A percentile compares a stretch with the other conserved stretches of the same genome.
Conservation (phyloP, 2,113 vertebrate genomes). For the Lophochroa leadbeateri region DNA sequence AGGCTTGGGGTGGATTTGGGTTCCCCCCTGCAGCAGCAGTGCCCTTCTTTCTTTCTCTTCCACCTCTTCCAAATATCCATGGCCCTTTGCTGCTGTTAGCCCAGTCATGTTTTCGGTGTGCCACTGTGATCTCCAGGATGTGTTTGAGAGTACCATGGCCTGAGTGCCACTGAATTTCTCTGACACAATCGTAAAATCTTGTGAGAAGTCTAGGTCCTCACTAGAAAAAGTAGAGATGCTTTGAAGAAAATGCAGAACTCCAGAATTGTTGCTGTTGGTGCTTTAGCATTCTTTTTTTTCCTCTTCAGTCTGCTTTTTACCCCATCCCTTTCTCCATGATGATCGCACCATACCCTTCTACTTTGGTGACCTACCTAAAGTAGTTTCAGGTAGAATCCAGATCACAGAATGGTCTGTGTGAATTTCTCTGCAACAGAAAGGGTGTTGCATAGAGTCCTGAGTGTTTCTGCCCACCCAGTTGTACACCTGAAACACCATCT, state of each 20-base stretch:
- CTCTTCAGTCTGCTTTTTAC: neutral
- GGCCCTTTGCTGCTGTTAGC: neutral
- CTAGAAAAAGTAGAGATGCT: neutral
- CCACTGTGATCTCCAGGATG: neutral
- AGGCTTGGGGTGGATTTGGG: neutral
- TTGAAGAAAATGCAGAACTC: neutral
- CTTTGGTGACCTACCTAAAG: neutral
- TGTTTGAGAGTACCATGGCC: neutral
- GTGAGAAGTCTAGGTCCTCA: neutral
- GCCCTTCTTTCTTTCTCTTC: neutral
- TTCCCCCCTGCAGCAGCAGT: fast-evolving
- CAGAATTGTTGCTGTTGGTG: neutral
- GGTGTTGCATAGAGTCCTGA: neutral
- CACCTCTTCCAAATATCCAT: neutral
- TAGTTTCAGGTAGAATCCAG: neutral
- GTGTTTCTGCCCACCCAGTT: neutral
- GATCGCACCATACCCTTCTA: neutral
- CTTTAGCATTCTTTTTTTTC: neutral
- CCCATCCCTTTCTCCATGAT: neutral
- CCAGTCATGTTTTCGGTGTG: neutral
- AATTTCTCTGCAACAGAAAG: neutral
- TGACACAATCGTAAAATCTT: neutral
- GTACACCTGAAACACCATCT: neutral
- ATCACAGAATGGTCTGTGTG: neutral
- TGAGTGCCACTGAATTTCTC: neutral